phyloP scores from a whole-genome alignment of 2,888 invertebrate species.

The Linyphia triangularis region DNA sequence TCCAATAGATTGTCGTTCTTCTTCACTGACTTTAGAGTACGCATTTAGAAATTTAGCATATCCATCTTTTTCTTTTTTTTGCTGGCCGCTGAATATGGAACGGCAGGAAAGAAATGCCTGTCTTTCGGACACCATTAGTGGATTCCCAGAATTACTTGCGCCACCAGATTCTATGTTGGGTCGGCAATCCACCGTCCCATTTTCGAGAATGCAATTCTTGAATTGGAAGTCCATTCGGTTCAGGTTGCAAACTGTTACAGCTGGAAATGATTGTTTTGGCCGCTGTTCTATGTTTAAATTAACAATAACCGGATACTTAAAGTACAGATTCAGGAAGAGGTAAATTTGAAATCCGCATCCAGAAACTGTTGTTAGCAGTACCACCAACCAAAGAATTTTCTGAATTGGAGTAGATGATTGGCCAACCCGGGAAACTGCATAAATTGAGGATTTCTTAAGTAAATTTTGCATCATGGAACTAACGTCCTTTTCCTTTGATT shows the following conservation, averaged over 20 bases:
- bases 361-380: not conserved
- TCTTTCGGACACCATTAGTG: not conserved
- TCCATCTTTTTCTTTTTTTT: not conserved
- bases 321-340: constrained; percentile 15
- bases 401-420: not conserved
- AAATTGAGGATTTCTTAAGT: constrained; percentile 13
- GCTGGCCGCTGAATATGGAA: not conserved
- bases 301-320: constrained; percentile 26
- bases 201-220: not conserved
- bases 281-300: not conserved
- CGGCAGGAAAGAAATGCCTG: not conserved
- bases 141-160: too few species aligned
- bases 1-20: not conserved
- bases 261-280: constrained; percentile 3
- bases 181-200: not conserved
- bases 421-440: not conserved
- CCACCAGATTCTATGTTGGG: too few species aligned
- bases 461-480: too few species aligned
- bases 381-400: constrained; percentile 25
- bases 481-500: too few species aligned
- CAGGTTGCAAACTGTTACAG: constrained; percentile 59
- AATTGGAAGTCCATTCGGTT: constrained; percentile 13
- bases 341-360: constrained; percentile 20
- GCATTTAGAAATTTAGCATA: not conserved
- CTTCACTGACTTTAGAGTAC: not conserved